Percentiles rank a stretch among this genome's conserved stretches.
Evolutionary conservation across 2,888 invertebrate genomes (phyloP).

Genomic region (Chymomyza procnemis): DNA sequence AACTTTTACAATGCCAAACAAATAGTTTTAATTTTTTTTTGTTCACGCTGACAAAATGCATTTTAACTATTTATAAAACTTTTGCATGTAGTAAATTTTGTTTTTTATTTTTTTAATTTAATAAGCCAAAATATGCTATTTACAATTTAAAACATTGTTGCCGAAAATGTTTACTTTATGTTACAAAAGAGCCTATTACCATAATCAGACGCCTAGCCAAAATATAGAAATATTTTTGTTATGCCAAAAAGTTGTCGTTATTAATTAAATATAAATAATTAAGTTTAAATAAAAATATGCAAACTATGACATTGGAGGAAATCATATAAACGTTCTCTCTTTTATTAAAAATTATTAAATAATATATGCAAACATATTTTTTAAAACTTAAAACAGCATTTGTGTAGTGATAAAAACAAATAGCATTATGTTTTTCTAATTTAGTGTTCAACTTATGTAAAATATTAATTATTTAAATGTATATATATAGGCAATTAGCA

Average conservation of each 20-base stretch:
- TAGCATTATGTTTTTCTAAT: slow-evolving; percentile 18
- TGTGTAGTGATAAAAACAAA: slow-evolving; percentile 49
- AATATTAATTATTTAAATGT: slow-evolving; percentile 8
- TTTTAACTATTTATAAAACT: slow-evolving; percentile 71
- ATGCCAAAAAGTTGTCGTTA: not conserved
- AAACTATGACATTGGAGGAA: not conserved
- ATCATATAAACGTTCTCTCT: not conserved
- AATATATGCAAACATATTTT: slow-evolving; percentile 61
- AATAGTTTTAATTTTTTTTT: slow-evolving; percentile 40
- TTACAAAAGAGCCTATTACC: slow-evolving; percentile 60
- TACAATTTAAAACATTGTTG: slow-evolving; percentile 37
- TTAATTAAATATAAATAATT: not conserved
- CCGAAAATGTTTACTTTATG: slow-evolving; percentile 43
- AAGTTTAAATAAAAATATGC: slow-evolving; percentile 8
- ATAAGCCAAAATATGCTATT: slow-evolving; percentile 29
- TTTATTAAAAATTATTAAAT: slow-evolving; percentile 59
- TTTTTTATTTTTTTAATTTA: slow-evolving; percentile 14
- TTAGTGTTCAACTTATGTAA: not conserved
- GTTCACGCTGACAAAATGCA: not conserved
- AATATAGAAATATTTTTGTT: slow-evolving; percentile 6
- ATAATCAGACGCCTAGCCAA: slow-evolving; percentile 65
- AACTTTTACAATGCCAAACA: slow-evolving; percentile 70
- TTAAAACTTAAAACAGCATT: slow-evolving; percentile 52
- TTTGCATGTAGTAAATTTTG: slow-evolving; percentile 60
- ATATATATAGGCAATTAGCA: not conserved